Evolutionary conservation across 2,113 vertebrate species (phyloP), one percentile per base, ranked within the genome.

Genomic region (Seriola dumerili): DNA sequence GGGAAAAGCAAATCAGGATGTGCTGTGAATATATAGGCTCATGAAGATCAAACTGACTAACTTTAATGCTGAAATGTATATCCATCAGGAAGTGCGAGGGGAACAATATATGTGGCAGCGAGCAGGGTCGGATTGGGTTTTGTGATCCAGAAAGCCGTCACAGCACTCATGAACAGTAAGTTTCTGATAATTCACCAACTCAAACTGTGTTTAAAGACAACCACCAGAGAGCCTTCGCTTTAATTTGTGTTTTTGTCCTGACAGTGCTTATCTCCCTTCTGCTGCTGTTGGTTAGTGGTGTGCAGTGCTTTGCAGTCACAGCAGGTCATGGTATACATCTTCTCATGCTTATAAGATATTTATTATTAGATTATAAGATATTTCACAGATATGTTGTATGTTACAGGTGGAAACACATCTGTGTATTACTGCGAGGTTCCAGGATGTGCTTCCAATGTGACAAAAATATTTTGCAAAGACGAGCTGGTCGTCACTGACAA

Each of bases 401-500:
- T 76, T 74, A 46, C 64, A 90, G 89, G 70, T 77, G 68, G 58
- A 67, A 55, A 25, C 3, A 2, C 0, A 1, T 0, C 12, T 13
- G 0, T 1, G 21, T 1, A 62, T 58, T 76, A n/a, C 67, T 91
- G 89, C 0, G 17, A 8, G 3, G 0, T 0, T 38, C 32, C 62
- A 25, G 77, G 70, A 3, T 89, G 89, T 81, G 89, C 76, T 1
- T 2, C 7, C 0, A 1, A 61, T 5, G 72, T 87, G 19, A 54
- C 1, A 0, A 0, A 0, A 0, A 11, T 81, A 0, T 85, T 32
- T 38, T 91, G 87, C 52, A 23, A 66, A 0, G 44, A 89, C 1
- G 0, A 1, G 0, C 0, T 0, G 0, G 0, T 82, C 7, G 19
- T 38, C 6, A 11, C 0, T 4, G 0, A 1, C 0, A 0, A 0